phyloP scores from a whole-genome alignment of 2,113 vertebrate genomes.

The Crotalus tigris region DNA sequence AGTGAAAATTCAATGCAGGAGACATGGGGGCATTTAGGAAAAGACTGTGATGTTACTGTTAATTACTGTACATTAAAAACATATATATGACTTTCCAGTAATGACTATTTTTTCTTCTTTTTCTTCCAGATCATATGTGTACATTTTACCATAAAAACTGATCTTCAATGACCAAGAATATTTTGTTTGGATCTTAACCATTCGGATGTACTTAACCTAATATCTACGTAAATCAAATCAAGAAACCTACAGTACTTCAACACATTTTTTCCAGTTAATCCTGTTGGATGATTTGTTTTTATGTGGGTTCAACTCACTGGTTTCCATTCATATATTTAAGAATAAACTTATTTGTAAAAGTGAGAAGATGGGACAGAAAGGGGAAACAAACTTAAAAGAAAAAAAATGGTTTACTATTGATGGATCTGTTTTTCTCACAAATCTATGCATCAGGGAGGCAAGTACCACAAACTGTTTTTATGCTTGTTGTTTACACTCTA shows the following conservation, averaged over 20 bases:
- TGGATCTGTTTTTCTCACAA: slow-evolving; percentile 21
- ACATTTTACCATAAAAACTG: not conserved
- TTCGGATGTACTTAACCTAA: not conserved
- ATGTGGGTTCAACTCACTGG: slow-evolving; percentile 2
- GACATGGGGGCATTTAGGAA: not conserved
- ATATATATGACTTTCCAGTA: slow-evolving; percentile 14
- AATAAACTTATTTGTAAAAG: slow-evolving; percentile 14
- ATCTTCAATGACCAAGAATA: not conserved
- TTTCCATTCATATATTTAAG: slow-evolving; percentile 39
- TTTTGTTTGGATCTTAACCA: not conserved
- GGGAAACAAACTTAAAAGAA: slow-evolving; percentile 34
- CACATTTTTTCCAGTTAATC: slow-evolving; percentile 7
- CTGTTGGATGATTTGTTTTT: slow-evolving; percentile 19
- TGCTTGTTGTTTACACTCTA: slow-evolving; percentile 16
- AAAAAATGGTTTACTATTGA: slow-evolving; percentile 23
- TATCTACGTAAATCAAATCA: slow-evolving; percentile 20
- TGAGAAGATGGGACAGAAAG: slow-evolving; percentile 47
- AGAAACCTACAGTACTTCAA: not conserved
- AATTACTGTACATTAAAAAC: not conserved
- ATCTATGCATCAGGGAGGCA: slow-evolving; percentile 47
- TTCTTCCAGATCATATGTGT: slow-evolving; percentile 48
- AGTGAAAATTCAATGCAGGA: not conserved
- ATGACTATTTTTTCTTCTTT: slow-evolving; percentile 40
- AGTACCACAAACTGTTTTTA: slow-evolving; percentile 3
- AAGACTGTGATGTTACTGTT: not conserved